These are phyloP conservation scores for Cherax quadricarinatus DNA, from an alignment of 1,140 invertebrate species.

Conservation along the genomic window DNA sequence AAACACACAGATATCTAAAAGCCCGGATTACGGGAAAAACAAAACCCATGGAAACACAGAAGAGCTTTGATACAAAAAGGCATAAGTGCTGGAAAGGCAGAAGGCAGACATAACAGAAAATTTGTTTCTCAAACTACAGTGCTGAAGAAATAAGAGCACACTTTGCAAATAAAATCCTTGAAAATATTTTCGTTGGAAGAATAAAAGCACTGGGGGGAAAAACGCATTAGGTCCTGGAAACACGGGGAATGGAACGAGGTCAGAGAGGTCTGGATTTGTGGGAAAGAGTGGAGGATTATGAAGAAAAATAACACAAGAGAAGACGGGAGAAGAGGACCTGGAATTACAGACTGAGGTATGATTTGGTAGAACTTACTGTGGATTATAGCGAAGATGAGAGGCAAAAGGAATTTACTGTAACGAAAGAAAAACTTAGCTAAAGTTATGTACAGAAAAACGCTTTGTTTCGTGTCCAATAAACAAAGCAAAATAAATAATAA, in stretches of 20 bases:
- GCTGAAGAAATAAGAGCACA: background rate
- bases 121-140: background rate
- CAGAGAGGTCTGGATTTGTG: background rate
- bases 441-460: background rate
- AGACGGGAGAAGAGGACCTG: background rate
- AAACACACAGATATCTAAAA: no score
- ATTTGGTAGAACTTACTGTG: background rate
- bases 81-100: no score
- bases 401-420: background rate
- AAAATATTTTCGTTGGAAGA: background rate
- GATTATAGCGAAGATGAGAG: background rate
- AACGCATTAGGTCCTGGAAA: background rate
- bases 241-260: background rate
- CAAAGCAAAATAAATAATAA: background rate
- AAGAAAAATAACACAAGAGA: background rate
- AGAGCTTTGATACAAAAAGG: no score
- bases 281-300: background rate
- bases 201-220: background rate
- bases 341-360: background rate
- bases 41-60: no score
- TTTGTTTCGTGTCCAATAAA: background rate
- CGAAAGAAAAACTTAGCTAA: background rate
- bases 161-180: background rate
- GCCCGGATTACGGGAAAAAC: no score
- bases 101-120: background rate